Conservation (phyloP, 2,797 vertebrate species). For the Pantherophis vulpinus region DNA sequence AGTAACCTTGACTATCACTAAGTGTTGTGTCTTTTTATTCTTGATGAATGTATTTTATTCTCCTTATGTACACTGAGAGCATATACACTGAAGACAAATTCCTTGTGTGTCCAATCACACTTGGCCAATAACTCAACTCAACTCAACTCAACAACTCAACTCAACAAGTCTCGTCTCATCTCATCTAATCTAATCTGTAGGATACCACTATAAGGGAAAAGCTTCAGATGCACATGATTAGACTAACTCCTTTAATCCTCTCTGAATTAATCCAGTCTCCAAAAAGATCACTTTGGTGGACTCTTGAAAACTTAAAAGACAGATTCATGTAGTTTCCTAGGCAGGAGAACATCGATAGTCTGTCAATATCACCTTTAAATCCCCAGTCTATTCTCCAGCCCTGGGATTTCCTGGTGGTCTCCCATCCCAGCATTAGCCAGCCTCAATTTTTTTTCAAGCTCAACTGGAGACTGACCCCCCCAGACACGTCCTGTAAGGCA, state of each 20-base stretch:
- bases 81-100: too few species aligned
- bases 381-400: neutral
- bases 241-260: neutral
- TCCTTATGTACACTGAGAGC: too few species aligned
- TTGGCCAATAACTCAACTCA: too few species aligned
- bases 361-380: neutral
- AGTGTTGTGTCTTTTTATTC: too few species aligned
- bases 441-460: neutral
- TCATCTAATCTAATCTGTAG: neutral
- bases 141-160: too few species aligned
- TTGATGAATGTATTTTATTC: too few species aligned
- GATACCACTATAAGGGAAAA: neutral
- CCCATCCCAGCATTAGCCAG: neutral
- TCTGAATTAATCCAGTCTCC: neutral
- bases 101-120: too few species aligned
- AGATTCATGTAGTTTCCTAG: neutral
- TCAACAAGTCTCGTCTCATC: too few species aligned
- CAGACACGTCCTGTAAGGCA: too few species aligned
- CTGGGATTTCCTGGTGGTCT: neutral
- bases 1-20: too few species aligned
- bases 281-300: neutral
- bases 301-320: neutral
- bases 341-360: neutral
- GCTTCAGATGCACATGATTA: neutral
- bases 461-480: neutral